phyloP scores from a whole-genome alignment of 64 coral and sea anemone genomes.

The Montipora efflorescens region DNA sequence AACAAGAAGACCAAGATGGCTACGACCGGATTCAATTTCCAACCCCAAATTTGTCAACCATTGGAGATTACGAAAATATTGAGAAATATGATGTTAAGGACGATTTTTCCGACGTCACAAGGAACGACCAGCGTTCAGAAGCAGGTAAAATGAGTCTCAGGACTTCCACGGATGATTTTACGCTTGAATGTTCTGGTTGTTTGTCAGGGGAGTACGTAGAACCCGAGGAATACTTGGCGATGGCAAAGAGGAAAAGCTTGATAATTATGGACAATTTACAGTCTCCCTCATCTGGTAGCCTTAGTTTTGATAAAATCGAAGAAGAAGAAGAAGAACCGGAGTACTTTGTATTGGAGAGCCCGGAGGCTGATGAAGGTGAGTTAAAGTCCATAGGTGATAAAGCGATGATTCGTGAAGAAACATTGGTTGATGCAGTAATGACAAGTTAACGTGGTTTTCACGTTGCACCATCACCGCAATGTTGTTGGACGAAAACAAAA shows the following conservation, averaged over 20 bases:
- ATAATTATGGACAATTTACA: background rate
- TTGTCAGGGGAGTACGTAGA: background rate
- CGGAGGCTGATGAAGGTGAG: background rate
- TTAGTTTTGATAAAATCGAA: background rate
- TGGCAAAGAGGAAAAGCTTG: constrained; percentile 27
- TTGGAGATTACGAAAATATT: background rate
- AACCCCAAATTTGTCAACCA: background rate
- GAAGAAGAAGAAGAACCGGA: background rate
- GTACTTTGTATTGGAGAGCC: background rate
- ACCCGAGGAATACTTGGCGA: constrained; percentile 19
- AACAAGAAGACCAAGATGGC: background rate
- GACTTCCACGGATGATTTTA: background rate
- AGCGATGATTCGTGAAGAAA: too few species aligned
- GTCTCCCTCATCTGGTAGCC: background rate
- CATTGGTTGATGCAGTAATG: too few species aligned
- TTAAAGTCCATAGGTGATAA: background rate
- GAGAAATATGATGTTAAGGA: background rate
- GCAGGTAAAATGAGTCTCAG: background rate
- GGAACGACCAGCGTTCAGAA: background rate
- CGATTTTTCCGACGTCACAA: background rate
- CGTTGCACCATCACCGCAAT: too few species aligned
- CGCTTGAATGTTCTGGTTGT: background rate
- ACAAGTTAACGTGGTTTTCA: too few species aligned
- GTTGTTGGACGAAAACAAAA: too few species aligned
- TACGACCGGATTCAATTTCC: background rate